Conservation (phyloP, 2,888 invertebrate genomes). For the Drosophila cracens region DNA sequence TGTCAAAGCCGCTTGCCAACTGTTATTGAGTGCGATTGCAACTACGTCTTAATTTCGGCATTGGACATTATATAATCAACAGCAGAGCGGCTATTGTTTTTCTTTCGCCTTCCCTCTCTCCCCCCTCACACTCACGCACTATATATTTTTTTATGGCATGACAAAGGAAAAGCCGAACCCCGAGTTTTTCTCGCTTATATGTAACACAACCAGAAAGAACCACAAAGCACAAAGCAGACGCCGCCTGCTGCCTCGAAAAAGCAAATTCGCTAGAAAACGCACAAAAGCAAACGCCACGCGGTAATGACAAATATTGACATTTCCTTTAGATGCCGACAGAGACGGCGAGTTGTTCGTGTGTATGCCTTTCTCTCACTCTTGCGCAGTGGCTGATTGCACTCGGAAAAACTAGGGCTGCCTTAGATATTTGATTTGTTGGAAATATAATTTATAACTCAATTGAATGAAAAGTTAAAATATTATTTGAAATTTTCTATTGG, state of each 20-base stretch:
- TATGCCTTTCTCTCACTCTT: background rate
- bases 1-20: constrained; percentile 40
- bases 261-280: constrained; percentile 72
- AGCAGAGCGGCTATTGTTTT: constrained; percentile 46
- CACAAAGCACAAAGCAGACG: constrained; percentile 53
- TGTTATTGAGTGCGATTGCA: constrained; percentile 53
- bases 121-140: background rate
- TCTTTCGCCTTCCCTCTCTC: constrained; percentile 1
- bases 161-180: constrained; percentile 56
- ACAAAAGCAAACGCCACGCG: constrained; percentile 65
- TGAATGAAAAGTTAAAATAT: background rate
- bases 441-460: background rate
- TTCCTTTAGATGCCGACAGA: constrained; percentile 43
- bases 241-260: constrained; percentile 3
- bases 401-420: background rate
- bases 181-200: constrained; percentile 15
- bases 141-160: constrained; percentile 43
- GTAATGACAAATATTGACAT: constrained; percentile 78
- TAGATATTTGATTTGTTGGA: background rate
- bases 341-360: background rate
- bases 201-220: constrained; percentile 12
- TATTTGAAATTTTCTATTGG: background rate
- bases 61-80: constrained; percentile 65
- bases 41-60: constrained; percentile 65
- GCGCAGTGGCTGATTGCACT: background rate